Evolutionary conservation across 2,797 vertebrate species (phyloP).

Genomic region (Thunnus albacares): DNA sequence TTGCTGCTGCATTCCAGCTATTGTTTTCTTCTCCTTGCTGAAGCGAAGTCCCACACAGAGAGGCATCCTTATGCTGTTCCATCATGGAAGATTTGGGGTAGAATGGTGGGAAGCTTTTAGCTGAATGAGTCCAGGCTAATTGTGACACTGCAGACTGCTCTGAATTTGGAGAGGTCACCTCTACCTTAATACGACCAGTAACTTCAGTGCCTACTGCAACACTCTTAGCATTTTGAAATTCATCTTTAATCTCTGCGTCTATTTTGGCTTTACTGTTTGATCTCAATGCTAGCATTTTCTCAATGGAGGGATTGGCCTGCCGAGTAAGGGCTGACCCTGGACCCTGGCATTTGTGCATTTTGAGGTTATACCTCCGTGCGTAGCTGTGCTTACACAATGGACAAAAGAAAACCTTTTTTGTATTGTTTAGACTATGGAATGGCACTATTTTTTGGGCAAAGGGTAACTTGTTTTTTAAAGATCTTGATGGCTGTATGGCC

Average conservation of each 20-base stretch:
- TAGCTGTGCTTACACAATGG: slow-evolving; percentile 86
- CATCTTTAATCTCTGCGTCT: slow-evolving; percentile 18
- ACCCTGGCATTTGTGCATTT: slow-evolving; percentile 84
- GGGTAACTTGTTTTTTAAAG: slow-evolving; percentile 47
- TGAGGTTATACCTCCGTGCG: slow-evolving; percentile 84
- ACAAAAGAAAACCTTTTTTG: slow-evolving; percentile 81
- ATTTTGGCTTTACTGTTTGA: slow-evolving; percentile 30
- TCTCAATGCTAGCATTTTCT: slow-evolving; percentile 36
- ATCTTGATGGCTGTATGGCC: slow-evolving; percentile 29
- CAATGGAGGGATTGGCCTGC: slow-evolving; percentile 15
- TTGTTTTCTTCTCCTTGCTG: slow-evolving; percentile 52
- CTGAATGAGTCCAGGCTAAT: slow-evolving; percentile 55
- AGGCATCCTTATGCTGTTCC: slow-evolving; percentile 44
- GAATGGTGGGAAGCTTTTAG: slow-evolving; percentile 72
- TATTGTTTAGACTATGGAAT: slow-evolving; percentile 70
- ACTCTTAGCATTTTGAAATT: slow-evolving; percentile 38
- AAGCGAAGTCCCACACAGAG: slow-evolving; percentile 26
- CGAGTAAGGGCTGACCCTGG: slow-evolving; percentile 24
- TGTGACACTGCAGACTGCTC: slow-evolving; percentile 49
- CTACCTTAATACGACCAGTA: slow-evolving; percentile 72
- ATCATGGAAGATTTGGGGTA: slow-evolving; percentile 47
- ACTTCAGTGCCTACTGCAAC: slow-evolving; percentile 78
- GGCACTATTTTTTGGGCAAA: slow-evolving; percentile 66
- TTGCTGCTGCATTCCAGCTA: slow-evolving; percentile 43
- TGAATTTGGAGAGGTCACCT: slow-evolving; percentile 55